phyloP scores from a whole-genome alignment of 1,140 invertebrate genomes.

The Zaprionus nigranus region DNA sequence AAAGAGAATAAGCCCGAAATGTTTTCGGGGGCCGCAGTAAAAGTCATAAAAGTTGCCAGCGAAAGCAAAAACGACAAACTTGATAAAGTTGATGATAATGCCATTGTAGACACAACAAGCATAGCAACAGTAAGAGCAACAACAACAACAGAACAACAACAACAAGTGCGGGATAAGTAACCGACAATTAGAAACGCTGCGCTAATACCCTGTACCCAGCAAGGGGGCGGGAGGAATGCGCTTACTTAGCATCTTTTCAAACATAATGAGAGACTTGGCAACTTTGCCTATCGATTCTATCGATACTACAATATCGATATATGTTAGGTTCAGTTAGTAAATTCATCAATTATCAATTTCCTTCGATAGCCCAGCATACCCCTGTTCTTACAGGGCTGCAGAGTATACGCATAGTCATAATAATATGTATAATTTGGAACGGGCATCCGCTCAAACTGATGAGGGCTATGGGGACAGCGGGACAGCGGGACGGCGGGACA shows the following conservation, averaged over 20 bases:
- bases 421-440: constrained; percentile 2
- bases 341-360: too few relatives aligned
- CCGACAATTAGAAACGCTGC: neutral
- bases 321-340: too few relatives aligned
- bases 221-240: too few relatives aligned
- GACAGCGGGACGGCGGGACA: neutral
- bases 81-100: constrained; percentile 48
- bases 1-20: neutral
- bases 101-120: constrained; percentile 17
- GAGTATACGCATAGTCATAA: neutral
- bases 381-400: neutral
- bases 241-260: too few relatives aligned
- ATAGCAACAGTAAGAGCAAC: constrained; percentile 1
- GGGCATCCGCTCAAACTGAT: neutral
- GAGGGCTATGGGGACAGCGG: neutral
- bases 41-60: constrained; percentile 44
- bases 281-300: neutral
- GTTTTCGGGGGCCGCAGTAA: constrained; percentile 12
- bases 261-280: neutral
- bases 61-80: constrained; percentile 32
- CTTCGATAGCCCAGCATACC: neutral
- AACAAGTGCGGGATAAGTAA: neutral
- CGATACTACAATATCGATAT: too few relatives aligned
- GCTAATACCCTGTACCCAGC: neutral
- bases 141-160: constrained; percentile 1